Evolutionary conservation across 1,140 invertebrate species (phyloP).

Genomic region (Uloborus diversus): DNA sequence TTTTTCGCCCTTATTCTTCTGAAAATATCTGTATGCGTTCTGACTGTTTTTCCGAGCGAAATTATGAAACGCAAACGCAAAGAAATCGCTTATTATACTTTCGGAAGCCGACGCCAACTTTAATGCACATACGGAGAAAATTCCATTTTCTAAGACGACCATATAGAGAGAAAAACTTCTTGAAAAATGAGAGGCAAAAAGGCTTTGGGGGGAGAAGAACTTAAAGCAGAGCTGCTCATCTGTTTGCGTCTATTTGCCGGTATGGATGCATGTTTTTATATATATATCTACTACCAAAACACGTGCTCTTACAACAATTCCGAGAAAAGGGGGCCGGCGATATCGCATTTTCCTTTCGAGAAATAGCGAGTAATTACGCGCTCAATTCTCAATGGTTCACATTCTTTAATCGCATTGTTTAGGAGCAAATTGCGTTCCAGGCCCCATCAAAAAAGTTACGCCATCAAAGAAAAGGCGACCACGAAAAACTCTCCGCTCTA

Average conservation of each 20-base stretch:
- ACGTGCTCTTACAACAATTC: slow-evolving; percentile 16
- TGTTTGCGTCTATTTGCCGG: slow-evolving; percentile 32
- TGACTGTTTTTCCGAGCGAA: neutral
- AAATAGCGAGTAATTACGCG: slow-evolving; percentile 23
- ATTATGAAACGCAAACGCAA: slow-evolving; percentile 35
- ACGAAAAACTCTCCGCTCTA: no score
- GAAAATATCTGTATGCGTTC: neutral
- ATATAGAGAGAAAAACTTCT: slow-evolving; percentile 5
- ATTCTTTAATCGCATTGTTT: slow-evolving; percentile 22
- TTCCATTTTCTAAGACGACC: slow-evolving; percentile 52
- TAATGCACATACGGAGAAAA: slow-evolving; percentile 36
- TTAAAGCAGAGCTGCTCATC: slow-evolving; percentile 1
- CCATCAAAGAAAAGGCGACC: neutral
- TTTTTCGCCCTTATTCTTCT: neutral
- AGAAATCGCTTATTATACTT: slow-evolving; percentile 45
- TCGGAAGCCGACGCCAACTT: slow-evolving; percentile 24
- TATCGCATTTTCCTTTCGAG: slow-evolving; percentile 5
- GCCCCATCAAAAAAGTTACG: neutral
- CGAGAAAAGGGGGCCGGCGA: slow-evolving; percentile 1
- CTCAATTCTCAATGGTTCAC: slow-evolving; percentile 11
- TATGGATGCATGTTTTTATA: slow-evolving; percentile 43
- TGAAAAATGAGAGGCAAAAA: slow-evolving; percentile 7
- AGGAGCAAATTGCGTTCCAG: slow-evolving; percentile 4
- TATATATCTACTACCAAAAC: slow-evolving; percentile 11
- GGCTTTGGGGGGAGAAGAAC: neutral